Conservation (phyloP, 1,140 invertebrate genomes). For the Cryptotermes secundus region DNA sequence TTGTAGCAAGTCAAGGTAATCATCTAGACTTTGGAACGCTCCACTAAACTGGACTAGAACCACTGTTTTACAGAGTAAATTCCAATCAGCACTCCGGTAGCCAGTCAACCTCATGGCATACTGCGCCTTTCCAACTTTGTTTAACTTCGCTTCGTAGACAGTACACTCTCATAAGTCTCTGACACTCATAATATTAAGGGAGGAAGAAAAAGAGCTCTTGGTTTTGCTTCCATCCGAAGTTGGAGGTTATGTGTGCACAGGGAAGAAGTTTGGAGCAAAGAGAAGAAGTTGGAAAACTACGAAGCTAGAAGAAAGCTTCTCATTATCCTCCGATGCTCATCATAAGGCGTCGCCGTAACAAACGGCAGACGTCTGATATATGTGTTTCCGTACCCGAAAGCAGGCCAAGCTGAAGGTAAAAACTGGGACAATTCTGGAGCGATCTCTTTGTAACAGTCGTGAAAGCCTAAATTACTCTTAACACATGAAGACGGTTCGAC, state of each 20-base stretch:
- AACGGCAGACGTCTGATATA: neutral
- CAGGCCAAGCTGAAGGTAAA: neutral
- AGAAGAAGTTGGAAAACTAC: neutral
- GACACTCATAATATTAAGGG: neutral
- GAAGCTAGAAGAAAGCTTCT: neutral
- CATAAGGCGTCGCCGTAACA: neutral
- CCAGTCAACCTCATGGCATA: neutral
- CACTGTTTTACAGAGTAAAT: too few species aligned
- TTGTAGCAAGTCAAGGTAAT: too few species aligned
- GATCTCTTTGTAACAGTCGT: too few species aligned
- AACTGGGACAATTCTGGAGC: neutral
- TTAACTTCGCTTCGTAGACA: neutral
- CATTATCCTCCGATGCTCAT: neutral
- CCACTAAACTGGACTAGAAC: too few species aligned
- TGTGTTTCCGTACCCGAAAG: neutral
- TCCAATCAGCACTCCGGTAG: neutral
- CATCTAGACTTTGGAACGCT: too few species aligned
- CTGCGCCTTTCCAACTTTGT: neutral
- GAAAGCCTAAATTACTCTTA: too few species aligned
- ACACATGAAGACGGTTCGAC: too few species aligned
- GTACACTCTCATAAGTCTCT: slow-evolving; percentile 5
- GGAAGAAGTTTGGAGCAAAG: neutral
- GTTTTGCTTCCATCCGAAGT: too few species aligned
- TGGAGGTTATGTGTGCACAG: neutral
- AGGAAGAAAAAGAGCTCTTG: too few species aligned